Conservation (phyloP, 2,113 vertebrate genomes). For the Bubo scandiacus region DNA sequence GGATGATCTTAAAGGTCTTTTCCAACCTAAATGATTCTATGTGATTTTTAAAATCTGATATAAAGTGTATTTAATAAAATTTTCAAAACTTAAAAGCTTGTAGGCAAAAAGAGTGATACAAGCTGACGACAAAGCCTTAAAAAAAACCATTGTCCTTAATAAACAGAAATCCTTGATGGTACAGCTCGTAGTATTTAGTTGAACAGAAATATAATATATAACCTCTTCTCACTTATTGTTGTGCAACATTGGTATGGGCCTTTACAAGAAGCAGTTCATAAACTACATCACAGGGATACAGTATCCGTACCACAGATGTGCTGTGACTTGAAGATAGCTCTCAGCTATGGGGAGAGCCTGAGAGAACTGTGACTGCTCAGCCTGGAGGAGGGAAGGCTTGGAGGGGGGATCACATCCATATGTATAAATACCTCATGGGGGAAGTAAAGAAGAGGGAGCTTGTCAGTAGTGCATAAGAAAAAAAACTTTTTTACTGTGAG, state of each 20-base stretch:
- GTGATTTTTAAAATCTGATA: too few species aligned
- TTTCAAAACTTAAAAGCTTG: not conserved
- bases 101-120: not conserved
- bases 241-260: not conserved
- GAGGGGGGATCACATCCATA: not conserved
- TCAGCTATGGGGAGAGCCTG: not conserved
- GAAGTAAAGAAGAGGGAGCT: not conserved
- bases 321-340: not conserved
- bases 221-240: not conserved
- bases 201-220: not conserved
- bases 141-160: not conserved
- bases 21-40: not conserved
- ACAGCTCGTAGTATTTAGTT: not conserved
- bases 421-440: not conserved
- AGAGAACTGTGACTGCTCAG: not conserved
- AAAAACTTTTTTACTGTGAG: not conserved
- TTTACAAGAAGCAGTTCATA: not conserved
- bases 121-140: not conserved
- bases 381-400: not conserved
- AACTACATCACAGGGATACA: not conserved
- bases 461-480: not conserved
- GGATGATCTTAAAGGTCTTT: rapidly evolving
- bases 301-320: not conserved
- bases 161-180: not conserved
- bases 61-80: not conserved